These are phyloP conservation scores for Zaprionus obscuricornis DNA, from an alignment of 2,888 invertebrate species.

Conservation along the genomic window DNA sequence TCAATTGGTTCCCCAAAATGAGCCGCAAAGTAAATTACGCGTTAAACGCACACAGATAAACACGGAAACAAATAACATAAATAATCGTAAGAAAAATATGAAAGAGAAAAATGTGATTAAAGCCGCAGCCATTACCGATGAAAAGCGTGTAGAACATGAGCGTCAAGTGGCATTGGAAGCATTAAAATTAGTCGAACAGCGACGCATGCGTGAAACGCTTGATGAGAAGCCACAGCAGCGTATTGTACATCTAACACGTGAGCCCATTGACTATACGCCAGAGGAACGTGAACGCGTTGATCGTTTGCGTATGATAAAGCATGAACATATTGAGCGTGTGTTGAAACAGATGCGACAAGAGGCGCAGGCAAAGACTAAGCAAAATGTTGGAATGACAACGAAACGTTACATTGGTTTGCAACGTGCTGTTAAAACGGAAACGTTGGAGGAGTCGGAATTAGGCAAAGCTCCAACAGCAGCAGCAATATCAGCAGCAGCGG, in stretches of 20 bases:
- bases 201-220: slow-evolving; percentile 44
- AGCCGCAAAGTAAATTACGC: too few relatives aligned
- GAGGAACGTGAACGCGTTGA: slow-evolving; percentile 53
- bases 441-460: neutral
- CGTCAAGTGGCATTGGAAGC: slow-evolving; percentile 62
- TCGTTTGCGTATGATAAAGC: slow-evolving; percentile 46
- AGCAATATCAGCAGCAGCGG: neutral
- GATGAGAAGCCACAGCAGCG: slow-evolving; percentile 4
- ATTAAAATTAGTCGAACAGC: slow-evolving; percentile 58
- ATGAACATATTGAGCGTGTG: slow-evolving; percentile 56
- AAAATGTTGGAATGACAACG: neutral
- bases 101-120: neutral
- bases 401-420: slow-evolving; percentile 36
- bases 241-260: slow-evolving; percentile 46
- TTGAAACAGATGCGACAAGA: slow-evolving; percentile 54
- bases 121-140: slow-evolving; percentile 14
- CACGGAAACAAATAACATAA: too few relatives aligned
- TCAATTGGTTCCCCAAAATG: too few relatives aligned
- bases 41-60: too few relatives aligned
- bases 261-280: slow-evolving; percentile 37
- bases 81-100: neutral
- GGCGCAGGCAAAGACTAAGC: slow-evolving; percentile 2
- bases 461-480: too few relatives aligned
- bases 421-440: slow-evolving; percentile 13
- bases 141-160: slow-evolving; percentile 49